These are phyloP conservation scores for Platygyra sinensis DNA, from an alignment of 64 coral and sea anemone species.

Conservation along the genomic window DNA sequence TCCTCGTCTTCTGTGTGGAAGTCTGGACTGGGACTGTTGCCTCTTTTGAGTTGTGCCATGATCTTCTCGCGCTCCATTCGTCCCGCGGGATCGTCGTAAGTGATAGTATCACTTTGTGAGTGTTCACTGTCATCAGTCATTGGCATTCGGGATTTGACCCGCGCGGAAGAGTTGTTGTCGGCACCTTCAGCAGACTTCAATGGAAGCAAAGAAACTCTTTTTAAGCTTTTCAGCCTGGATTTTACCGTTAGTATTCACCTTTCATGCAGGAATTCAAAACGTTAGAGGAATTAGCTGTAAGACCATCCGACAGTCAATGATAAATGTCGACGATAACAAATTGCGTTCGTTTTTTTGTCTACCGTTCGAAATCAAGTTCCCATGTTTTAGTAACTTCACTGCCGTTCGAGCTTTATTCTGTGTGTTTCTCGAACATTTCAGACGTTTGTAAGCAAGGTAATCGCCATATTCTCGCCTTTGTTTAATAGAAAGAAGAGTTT, in stretches of 20 bases:
- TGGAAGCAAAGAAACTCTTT: neutral
- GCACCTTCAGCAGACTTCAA: neutral
- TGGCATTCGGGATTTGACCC: slow-evolving; percentile 15
- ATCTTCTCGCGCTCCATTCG: slow-evolving; percentile 88
- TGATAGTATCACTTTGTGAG: slow-evolving; percentile 85
- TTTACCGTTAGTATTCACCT: neutral
- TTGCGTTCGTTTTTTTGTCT: too few species aligned
- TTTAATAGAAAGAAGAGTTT: too few species aligned
- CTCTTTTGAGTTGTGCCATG: slow-evolving; percentile 76
- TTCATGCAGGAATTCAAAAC: neutral
- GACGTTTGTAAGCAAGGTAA: too few species aligned
- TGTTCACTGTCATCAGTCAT: slow-evolving; percentile 74
- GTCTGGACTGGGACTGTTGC: slow-evolving; percentile 66
- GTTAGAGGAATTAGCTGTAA: too few species aligned
- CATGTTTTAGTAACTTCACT: too few species aligned
- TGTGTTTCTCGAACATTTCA: too few species aligned
- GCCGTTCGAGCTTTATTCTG: too few species aligned
- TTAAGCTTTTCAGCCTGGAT: neutral
- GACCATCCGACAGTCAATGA: too few species aligned
- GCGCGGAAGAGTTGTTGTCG: neutral
- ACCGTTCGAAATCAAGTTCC: too few species aligned
- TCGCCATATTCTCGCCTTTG: too few species aligned
- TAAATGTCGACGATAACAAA: too few species aligned
- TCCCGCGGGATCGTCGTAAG: slow-evolving; percentile 94
- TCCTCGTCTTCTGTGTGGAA: slow-evolving; percentile 31